Conservation (phyloP, 2,888 invertebrate genomes). For the Bursaphelenchus okinawaensis region DNA sequence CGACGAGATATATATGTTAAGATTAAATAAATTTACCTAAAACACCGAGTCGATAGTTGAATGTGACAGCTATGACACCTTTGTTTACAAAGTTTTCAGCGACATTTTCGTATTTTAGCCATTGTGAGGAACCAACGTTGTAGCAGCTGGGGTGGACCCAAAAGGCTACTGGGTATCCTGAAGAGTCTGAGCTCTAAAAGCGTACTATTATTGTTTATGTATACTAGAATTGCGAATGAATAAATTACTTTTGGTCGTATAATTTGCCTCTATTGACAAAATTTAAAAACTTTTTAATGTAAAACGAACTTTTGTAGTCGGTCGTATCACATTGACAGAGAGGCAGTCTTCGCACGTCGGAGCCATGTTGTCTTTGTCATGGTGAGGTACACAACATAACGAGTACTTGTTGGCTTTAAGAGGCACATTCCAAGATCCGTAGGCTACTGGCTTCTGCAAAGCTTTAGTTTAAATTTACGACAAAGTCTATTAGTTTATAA, state of each 20-base stretch:
- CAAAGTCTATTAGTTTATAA: too few species aligned
- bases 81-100: slow-evolving; percentile 18
- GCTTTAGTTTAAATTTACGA: too few species aligned
- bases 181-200: background rate
- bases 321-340: slow-evolving; percentile 5
- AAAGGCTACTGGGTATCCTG: background rate
- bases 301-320: slow-evolving; percentile 6
- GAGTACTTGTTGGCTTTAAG: background rate
- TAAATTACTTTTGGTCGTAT: too few species aligned
- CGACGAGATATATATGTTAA: too few species aligned
- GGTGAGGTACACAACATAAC: background rate
- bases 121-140: slow-evolving; percentile 5
- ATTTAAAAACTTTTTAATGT: background rate
- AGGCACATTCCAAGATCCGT: background rate
- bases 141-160: background rate
- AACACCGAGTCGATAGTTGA: slow-evolving; percentile 20
- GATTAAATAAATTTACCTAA: background rate
- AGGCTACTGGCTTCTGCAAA: background rate
- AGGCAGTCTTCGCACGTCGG: background rate
- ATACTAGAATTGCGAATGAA: too few species aligned
- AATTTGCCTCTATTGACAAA: too few species aligned
- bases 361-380: background rate
- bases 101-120: slow-evolving; percentile 18
- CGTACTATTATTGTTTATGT: too few species aligned
- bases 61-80: slow-evolving; percentile 20